phyloP scores from a whole-genome alignment of 1,140 invertebrate genomes.

The Trypoxylus dichotomus region DNA sequence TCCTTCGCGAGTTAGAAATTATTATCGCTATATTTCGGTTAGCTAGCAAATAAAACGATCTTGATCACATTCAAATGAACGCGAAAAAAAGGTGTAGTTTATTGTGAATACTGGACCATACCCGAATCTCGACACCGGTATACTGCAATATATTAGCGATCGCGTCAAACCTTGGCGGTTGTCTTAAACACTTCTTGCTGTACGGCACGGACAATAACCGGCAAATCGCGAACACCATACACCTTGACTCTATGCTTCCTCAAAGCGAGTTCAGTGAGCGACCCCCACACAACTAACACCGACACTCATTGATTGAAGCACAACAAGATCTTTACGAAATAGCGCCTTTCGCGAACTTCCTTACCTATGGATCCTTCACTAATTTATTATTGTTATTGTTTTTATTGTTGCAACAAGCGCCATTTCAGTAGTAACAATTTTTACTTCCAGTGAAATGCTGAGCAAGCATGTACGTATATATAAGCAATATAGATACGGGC shows the following conservation, averaged over 20 bases:
- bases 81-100: neutral
- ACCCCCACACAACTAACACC: conserved; percentile 24
- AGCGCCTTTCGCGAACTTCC: neutral
- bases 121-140: neutral
- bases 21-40: neutral
- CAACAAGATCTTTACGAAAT: neutral
- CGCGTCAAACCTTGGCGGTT: neutral
- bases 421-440: neutral
- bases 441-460: neutral
- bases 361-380: neutral
- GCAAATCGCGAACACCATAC: conserved; percentile 32
- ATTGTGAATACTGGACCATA: neutral
- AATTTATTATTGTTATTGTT: neutral
- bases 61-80: neutral
- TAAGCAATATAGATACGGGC: neutral
- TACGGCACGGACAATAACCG: conserved; percentile 38
- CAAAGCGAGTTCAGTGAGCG: conserved; percentile 32
- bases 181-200: conserved; percentile 9
- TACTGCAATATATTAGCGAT: neutral
- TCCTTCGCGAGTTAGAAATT: neutral
- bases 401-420: neutral
- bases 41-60: too few relatives aligned
- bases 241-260: conserved; percentile 9
- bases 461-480: neutral
- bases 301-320: neutral